Evolutionary conservation across 2,113 vertebrate species (phyloP), one percentile per base, ranked within the genome.

Genomic region (Cromileptes altivelis): DNA sequence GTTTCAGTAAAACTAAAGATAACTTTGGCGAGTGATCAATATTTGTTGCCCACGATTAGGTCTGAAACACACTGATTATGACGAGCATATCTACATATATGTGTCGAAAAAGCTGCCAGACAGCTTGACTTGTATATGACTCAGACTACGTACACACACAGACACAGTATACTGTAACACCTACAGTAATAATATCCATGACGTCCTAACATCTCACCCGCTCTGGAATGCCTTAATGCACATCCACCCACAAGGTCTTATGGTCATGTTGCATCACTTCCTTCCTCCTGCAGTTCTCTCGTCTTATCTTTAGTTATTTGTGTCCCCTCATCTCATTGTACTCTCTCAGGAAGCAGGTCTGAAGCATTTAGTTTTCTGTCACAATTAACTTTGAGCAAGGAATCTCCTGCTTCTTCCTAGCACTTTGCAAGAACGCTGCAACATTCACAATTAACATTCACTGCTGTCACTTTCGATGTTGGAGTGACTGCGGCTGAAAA

Each of bases 211-310:
- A 21, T 72, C 42, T 30, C 71, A 49, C 8, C 25, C 25, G 30
- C 61, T 52, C 53, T 45, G 19, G 19, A 49, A n/a, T 49, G 62
- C 37, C n/a, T 56, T 14, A 19, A 72, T 30, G 53, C 64, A 87
- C 30, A 85, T 85, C 70, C 77, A 73, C 52, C 45, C 53, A 52
- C 33, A 62, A 70, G 60, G 56, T 88, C 70, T 70, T 49, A 58
- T 9, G 27, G 60, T 45, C 77, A 70, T 21, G 53, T n/a, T 75
- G 27, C 70, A 77, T 78, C 61, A 67, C 33, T 85, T 89, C 75
- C 79, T 75, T 68, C 76, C 45, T 81, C 53, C 73, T 72, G 60
- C 52, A 58, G 25, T 82, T 57, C 57, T 78, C 75, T 18, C 40
- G 6, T 23, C 69, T 65, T 56, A 57, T 78, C 25, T 58, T 30